Percentiles rank a stretch among this genome's conserved stretches.
Evolutionary conservation across 2,113 vertebrate species (phyloP).

Genomic region (Oreochromis tanganicae): DNA sequence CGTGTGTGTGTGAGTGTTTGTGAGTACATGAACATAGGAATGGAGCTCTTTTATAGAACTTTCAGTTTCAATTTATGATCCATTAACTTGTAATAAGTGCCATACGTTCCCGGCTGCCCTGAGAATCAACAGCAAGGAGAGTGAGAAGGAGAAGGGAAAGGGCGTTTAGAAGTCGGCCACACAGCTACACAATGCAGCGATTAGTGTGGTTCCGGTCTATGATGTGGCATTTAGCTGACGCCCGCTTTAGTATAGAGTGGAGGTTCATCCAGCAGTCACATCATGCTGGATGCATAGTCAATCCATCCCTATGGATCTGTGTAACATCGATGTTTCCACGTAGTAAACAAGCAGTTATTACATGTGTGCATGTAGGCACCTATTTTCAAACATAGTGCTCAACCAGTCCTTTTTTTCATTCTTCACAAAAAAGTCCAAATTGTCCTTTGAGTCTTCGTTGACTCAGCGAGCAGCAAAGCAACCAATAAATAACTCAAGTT

Average conservation of each 20-base stretch:
- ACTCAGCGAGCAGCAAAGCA: neutral
- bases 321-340: neutral
- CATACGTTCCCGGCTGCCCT: conserved; percentile 24
- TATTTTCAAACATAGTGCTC: neutral
- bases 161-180: conserved; percentile 47
- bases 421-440: neutral
- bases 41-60: conserved; percentile 28
- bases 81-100: conserved; percentile 55
- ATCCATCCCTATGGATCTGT: neutral
- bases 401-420: neutral
- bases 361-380: too few species aligned
- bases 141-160: conserved; percentile 27
- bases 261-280: conserved; percentile 37
- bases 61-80: conserved; percentile 58
- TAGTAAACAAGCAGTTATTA: neutral
- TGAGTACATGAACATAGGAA: neutral
- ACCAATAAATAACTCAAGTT: neutral
- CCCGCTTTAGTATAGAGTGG: neutral
- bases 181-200: conserved; percentile 7
- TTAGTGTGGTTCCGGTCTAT: conserved; percentile 10
- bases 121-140: conserved; percentile 19
- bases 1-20: neutral
- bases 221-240: conserved; percentile 24
- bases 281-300: neutral
- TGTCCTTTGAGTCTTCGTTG: neutral